Evolutionary conservation across 2,797 vertebrate genomes (phyloP), one percentile per base, ranked within the genome.

Genomic region (Perodicticus potto): DNA sequence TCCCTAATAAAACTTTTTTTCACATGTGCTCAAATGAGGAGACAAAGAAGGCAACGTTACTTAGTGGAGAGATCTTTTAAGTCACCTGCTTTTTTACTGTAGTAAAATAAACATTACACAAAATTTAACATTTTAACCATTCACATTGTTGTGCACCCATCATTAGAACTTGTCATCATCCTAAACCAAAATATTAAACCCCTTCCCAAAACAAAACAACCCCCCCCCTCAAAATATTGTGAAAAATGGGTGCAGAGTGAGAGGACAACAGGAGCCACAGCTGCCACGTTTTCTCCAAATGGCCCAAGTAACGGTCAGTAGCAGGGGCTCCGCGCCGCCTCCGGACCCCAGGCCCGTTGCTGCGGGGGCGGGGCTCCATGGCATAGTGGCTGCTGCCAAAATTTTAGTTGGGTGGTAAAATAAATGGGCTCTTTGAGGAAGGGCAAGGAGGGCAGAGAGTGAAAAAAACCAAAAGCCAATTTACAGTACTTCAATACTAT

Each of bases 401-500:
- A 53, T 98, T 97, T 98, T 98, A 96, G 88, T 82, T 93, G 88
- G 76, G 94, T 91, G 94, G 59, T 59, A 43, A 10, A 43, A 65
- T 57, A 43, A 59, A 13, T 34, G 16, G 89, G 83, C 34, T 92
- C 53, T 45, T 32, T 17, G 92, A 91, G 87, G 96, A 91, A 92
- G 93, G 95, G 93, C 81, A 88, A 78, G 91, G 90, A 83, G 97
- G 97, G 86, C 95, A 91, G 88, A 97, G 88, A 95, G 86, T 97
- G 96, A 97, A 98, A 96, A 97, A 96, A 97, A 96, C 70, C 97
- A 97, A 97, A 96, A 94, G 97, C 96, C 93, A 96, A 93, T 87
- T 97, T 97, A 94, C 95, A 97, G 89, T 97, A 96, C 95, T 96
- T 97, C 96, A 97, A 70, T 97, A 97, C 96, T 97, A 97, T 98